Percentiles rank a stretch among this genome's conserved stretches.
phyloP scores from a whole-genome alignment of 1,140 invertebrate species.

The Frieseomelitta varia region DNA sequence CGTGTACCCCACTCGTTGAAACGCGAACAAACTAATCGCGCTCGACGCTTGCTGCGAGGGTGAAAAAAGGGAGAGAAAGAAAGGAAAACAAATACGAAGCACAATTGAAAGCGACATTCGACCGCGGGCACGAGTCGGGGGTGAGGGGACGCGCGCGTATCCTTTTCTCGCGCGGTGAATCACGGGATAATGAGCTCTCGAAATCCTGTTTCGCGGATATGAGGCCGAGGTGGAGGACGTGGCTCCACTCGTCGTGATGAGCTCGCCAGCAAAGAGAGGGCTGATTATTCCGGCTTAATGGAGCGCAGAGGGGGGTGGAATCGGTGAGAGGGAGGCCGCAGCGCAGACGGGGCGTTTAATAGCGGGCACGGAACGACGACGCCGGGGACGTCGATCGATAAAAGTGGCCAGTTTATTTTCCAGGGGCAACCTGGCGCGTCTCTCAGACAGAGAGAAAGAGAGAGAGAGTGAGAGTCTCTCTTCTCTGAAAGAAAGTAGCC shows the following conservation, averaged over 20 bases:
- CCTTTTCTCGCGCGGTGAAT: conserved; percentile 19
- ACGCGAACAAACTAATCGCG: neutral
- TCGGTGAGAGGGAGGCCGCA: neutral
- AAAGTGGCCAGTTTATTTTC: conserved; percentile 67
- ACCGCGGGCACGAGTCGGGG: no score
- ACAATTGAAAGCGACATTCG: neutral
- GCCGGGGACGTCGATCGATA: conserved; percentile 61
- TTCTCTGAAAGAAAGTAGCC: neutral
- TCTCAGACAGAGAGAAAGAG: conserved; percentile 18
- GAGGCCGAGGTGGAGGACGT: conserved; percentile 48
- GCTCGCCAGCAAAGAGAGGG: conserved; percentile 53
- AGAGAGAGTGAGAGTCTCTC: neutral
- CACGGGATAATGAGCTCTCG: conserved; percentile 56
- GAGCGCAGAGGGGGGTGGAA: conserved; percentile 40
- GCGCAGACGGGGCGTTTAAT: conserved; percentile 58
- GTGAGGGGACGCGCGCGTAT: no score
- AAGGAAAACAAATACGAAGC: neutral
- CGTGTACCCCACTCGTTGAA: neutral
- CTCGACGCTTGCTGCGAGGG: neutral
- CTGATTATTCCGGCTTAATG: conserved; percentile 67
- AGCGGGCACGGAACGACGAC: conserved; percentile 59
- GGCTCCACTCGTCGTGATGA: conserved; percentile 61
- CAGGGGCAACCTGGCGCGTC: conserved; percentile 27
- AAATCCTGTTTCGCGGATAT: conserved; percentile 66
- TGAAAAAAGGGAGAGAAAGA: neutral